Conservation (phyloP, 37 sponge, comb jelly and placozoan genomes). For the Hormiphora californensis region DNA sequence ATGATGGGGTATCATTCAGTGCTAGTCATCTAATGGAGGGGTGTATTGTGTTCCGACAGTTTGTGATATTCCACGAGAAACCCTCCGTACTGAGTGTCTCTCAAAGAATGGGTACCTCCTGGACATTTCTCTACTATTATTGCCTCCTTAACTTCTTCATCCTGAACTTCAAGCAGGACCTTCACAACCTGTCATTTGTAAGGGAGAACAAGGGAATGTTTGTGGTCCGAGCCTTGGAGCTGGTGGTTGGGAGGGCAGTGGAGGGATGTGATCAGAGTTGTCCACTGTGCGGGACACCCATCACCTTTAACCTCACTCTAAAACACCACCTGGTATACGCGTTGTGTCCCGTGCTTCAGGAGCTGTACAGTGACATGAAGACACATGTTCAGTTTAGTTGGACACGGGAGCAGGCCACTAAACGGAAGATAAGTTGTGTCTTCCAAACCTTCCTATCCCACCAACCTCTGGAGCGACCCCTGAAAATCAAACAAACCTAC, state of each 20-base stretch:
- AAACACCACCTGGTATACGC: constrained; percentile 17
- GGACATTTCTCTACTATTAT: constrained; percentile 44
- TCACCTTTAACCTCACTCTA: not conserved
- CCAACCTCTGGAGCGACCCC: not conserved
- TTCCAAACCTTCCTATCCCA: constrained; percentile 1
- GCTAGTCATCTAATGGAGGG: constrained; percentile 24
- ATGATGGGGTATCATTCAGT: not conserved
- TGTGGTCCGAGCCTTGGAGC: not conserved
- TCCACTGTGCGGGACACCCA: not conserved
- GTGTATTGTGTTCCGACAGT: constrained; percentile 9
- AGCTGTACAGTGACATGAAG: constrained; percentile 31
- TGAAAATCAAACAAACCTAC: constrained; percentile 12
- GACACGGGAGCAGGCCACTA: not conserved
- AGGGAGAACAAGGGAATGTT: not conserved
- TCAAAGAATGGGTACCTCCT: constrained; percentile 26
- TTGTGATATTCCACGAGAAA: constrained; percentile 1
- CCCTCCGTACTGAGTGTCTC: not conserved
- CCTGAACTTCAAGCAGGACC: not conserved
- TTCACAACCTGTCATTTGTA: not conserved
- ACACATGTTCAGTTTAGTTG: constrained; percentile 6
- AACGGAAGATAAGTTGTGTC: not conserved
- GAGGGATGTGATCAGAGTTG: too few species aligned
- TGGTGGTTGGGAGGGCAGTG: not conserved
- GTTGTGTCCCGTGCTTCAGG: constrained; percentile 3
- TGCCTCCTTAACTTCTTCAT: constrained; percentile 11